Base-by-base conservation (phyloP, 2,113 vertebrate genomes). In the Smithornis capensis region DNA sequence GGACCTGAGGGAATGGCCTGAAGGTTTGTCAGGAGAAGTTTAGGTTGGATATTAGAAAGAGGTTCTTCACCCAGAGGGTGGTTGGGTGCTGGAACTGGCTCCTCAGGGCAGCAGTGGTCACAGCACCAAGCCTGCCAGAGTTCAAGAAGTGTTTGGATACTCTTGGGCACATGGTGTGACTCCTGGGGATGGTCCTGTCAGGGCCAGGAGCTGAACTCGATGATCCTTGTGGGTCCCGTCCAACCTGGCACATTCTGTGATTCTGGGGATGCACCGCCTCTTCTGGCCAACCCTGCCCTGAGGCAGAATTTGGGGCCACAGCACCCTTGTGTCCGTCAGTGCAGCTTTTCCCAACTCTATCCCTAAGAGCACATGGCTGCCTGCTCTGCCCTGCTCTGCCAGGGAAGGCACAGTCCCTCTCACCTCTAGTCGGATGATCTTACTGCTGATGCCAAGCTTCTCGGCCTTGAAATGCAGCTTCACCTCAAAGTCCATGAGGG, bases 351-450 rank as follows among this genome's bases (percentile, higher is more conserved):
- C 68, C 50, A 31, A 28, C 59, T 73, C 71, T 79, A 49, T 6
- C 59, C 56, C 68, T 7, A 29, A 33, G 2, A 68, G 35, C 49
- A 49, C 17, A 5, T 0, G 1, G 80, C 37, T 85, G 56, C 40
- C 31, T 15, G 1, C n/a, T 50, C 47, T 27, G 68, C 80, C 25
- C 37, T 27, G 37, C 65, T 83, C 63, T 57, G 52, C 31, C 31
- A 45, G 23, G 57, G 15, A 50, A 23, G 57, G 40, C 25, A 45
- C 13, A 9, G 8, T 24, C 5, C 22, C 27, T 33, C 96, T 97
- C 94, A 99, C 99, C 99, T 99, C 99, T 22, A 99, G 53, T 18
- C 97, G 97, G 64, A 99, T 92, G 3, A 55, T 83, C 96, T 98
- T 99, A 96, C 98, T 99, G 35, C 98, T 56, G 83, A 40, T 96